Base-by-base conservation (phyloP, 2,888 invertebrate species). In the Sturmia bella region DNA sequence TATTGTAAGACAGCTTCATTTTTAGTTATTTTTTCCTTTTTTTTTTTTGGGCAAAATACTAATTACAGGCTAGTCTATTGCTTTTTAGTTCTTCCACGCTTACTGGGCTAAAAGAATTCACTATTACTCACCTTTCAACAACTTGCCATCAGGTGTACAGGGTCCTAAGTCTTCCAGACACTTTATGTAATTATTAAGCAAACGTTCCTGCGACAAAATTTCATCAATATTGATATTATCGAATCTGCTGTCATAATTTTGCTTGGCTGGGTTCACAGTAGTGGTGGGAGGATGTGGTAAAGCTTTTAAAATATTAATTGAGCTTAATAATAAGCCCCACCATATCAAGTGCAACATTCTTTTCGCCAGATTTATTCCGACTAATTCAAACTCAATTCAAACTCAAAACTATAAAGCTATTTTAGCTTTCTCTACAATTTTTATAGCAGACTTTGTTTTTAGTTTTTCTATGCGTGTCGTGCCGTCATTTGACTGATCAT, bases 191-290 rank as follows among this genome's bases (percentile, higher is more conserved):
- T 93, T 93, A 39, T 91, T 90, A 3, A 95, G 89, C n/a, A 95
- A 75, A 5, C 95, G 92, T 39, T 94, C 93, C 89, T 93, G 95
- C 4, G 86, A 88, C 21, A 95, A 89, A 83, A 95, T 93, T 86
- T 94, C 93, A 61, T 95, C 93, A 74, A 95, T 73, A 88, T 95
- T 92, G 64, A 95, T 90, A 87, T 94, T 94, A 88, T 95, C 95
- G 86, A 93, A 95, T 86, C 94, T 94, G 75, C 92, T 92, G 0
- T 94, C 93, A 87, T 95, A 95, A 21, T 89, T 84, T 78, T 83
- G 41, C 9, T 76, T 24, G 48, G 80, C 27, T 0, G 85, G 81
- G 32, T 76, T 69, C 24, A 45, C 68, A 0, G 87, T 86, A 3
- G 88, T 84, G n/a, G 86, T 61, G n/a, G 85, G 85, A 0, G 88